phyloP scores from a whole-genome alignment of 2,113 vertebrate genomes.

The Burhinus oedicnemus region DNA sequence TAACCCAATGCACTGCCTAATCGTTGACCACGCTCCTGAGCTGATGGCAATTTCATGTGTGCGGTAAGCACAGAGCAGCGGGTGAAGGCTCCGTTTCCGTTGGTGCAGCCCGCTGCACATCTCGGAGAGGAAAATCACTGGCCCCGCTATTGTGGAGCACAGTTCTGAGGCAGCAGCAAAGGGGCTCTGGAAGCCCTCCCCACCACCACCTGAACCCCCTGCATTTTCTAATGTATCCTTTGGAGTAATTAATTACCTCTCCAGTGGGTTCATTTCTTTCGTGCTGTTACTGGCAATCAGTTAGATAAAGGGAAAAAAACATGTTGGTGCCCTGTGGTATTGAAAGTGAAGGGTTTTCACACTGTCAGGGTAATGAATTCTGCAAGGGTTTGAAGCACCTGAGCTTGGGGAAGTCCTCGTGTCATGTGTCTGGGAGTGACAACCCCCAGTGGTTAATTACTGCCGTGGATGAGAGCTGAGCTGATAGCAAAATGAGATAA shows the following conservation, averaged over 20 bases:
- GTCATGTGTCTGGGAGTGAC: constrained; percentile 83
- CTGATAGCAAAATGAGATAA: constrained; percentile 80
- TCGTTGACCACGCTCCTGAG: not conserved
- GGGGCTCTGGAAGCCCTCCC: not conserved
- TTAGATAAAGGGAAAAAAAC: constrained; percentile 64
- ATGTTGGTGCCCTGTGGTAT: constrained; percentile 71
- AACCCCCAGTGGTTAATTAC: constrained; percentile 88
- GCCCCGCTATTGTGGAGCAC: not conserved
- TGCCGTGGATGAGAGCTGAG: constrained; percentile 79
- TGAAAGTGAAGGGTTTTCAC: constrained; percentile 78
- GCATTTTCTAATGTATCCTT: constrained; percentile 37
- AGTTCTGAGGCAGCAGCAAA: not conserved
- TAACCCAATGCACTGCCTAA: not conserved
- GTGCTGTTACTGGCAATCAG: constrained; percentile 65
- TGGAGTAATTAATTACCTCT: constrained; percentile 67
- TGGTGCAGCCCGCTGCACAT: fast-evolving
- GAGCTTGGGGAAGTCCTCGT: constrained; percentile 73
- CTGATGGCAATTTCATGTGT: not conserved
- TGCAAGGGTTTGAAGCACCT: constrained; percentile 77
- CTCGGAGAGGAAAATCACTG: not conserved
- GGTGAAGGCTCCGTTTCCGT: not conserved
- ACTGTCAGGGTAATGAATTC: constrained; percentile 84
- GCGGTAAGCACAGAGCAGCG: fast-evolving
- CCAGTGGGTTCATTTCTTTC: constrained; percentile 52
- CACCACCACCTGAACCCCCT: constrained; percentile 14